Base-by-base conservation (phyloP, 2,113 vertebrate species). In the Pavo muticus region DNA sequence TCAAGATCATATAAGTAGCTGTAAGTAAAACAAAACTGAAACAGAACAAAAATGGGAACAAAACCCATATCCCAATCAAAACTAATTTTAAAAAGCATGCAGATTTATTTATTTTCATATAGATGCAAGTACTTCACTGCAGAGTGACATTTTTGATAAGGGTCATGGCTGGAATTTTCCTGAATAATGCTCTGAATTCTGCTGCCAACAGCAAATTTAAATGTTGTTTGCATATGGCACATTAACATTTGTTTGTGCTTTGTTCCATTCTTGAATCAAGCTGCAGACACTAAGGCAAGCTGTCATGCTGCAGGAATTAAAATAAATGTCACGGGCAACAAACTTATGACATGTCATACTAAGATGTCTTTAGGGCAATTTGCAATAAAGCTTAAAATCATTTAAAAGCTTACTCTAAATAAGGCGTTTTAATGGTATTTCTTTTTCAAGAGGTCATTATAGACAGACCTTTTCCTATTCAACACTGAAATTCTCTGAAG, bases 181-280 rank as follows among this genome's bases (percentile, higher is more conserved):
- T 83, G 74, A 91, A 63, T 69, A 79, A 74, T n/a, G 14, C 40
- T 96, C 68, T 1, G 3, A 91, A 94, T 91, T 88, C 42, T 59
- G 65, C 76, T 88, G 67, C 95, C 59, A 84, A 85, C 20, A 80
- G 70, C 72, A 91, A 60, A 94, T 90, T 52, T 73, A 93, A 91
- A 90, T 88, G 54, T 92, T 90, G 70, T 81, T 82, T 90, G 77
- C 87, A 94, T 94, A 85, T 3, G 15, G 64, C 37, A 74, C 68
- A 84, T 94, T 87, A 91, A 47, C 73, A 91, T 91, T 94, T 93
- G 72, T 77, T 94, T 90, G 76, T n/a, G 39, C 59, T 69, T 94
- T 87, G 27, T 91, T 86, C 63, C 39, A 32, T 83, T 96, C 76
- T 88, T 73, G 64, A 89, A 40, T 74, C 20, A 20, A 57, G 45